Evolutionary conservation across 2,113 vertebrate genomes (phyloP).

Genomic region (Collichthys lucidus): DNA sequence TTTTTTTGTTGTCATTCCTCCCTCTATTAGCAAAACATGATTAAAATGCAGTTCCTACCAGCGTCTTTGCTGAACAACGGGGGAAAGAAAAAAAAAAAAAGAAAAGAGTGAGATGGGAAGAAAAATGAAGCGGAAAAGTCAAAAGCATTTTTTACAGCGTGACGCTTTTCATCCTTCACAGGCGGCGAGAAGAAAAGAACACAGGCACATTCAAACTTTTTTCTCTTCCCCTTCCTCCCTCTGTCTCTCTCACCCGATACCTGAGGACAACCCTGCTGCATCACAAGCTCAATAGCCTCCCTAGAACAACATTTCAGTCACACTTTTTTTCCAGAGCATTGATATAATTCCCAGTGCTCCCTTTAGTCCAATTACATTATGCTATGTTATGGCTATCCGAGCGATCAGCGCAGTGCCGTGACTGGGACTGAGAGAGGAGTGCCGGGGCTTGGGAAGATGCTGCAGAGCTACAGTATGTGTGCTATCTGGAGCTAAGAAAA

Average conservation of each 20-base stretch:
- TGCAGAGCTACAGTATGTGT: conserved; percentile 84
- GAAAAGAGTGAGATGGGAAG: conserved; percentile 55
- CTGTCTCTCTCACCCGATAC: conserved; percentile 66
- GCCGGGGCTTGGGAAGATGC: conserved; percentile 81
- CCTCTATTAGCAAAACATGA: conserved; percentile 84
- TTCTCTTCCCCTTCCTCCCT: conserved; percentile 43
- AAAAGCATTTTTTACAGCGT: conserved; percentile 82
- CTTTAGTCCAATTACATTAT: conserved; percentile 88
- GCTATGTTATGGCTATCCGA: conserved; percentile 84
- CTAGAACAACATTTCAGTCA: conserved; percentile 81
- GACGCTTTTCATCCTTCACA: conserved; percentile 83
- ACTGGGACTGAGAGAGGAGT: conserved; percentile 67
- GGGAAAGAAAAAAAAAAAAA: conserved; percentile 2
- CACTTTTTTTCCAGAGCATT: conserved; percentile 63
- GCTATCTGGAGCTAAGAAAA: conserved; percentile 88
- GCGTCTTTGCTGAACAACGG: conserved; percentile 69
- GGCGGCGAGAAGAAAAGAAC: conserved; percentile 79
- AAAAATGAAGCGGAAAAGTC: conserved; percentile 80
- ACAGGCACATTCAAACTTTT: conserved; percentile 80
- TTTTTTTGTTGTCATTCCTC: conserved; percentile 70
- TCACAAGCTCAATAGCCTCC: conserved; percentile 81
- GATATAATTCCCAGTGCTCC: conserved; percentile 86
- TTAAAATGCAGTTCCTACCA: conserved; percentile 85
- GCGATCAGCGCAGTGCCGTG: conserved; percentile 79
- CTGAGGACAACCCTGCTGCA: conserved; percentile 79